Evolutionary conservation across 2,113 vertebrate species (phyloP).

Genomic region (Hemiscyllium ocellatum): DNA sequence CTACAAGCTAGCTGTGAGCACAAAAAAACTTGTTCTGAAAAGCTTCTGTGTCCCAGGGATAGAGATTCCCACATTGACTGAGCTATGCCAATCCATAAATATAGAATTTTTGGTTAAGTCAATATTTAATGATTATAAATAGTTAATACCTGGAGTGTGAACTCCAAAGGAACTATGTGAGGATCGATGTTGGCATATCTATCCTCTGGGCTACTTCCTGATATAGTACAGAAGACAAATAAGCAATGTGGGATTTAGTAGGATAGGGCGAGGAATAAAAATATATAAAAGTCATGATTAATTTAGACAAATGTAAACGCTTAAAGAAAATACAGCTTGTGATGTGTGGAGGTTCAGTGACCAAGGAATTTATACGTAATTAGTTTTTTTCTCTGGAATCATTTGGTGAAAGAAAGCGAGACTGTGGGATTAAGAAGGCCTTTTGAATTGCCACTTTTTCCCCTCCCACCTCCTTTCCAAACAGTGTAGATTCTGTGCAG

Average conservation of each 20-base stretch:
- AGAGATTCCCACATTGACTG: background rate
- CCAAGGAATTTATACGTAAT: background rate
- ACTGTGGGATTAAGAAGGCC: background rate
- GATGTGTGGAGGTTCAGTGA: background rate
- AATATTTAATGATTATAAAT: constrained; percentile 23
- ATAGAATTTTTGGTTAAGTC: background rate
- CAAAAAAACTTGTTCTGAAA: background rate
- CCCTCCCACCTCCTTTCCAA: background rate
- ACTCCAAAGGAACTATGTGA: background rate
- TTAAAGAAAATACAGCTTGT: background rate
- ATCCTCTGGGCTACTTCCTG: background rate
- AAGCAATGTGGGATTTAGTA: background rate
- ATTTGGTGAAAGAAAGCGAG: background rate
- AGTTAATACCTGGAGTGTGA: background rate
- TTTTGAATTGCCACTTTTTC: background rate
- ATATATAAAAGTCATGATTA: background rate
- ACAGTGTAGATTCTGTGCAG: background rate
- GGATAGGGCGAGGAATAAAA: background rate
- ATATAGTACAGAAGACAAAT: background rate
- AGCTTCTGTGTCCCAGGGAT: background rate
- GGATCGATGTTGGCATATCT: background rate
- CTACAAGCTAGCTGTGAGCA: background rate
- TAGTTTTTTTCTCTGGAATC: background rate
- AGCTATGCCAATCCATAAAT: background rate
- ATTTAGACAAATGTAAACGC: background rate